Base-by-base conservation (phyloP, 2,888 invertebrate genomes). In the Penaeus monodon region DNA sequence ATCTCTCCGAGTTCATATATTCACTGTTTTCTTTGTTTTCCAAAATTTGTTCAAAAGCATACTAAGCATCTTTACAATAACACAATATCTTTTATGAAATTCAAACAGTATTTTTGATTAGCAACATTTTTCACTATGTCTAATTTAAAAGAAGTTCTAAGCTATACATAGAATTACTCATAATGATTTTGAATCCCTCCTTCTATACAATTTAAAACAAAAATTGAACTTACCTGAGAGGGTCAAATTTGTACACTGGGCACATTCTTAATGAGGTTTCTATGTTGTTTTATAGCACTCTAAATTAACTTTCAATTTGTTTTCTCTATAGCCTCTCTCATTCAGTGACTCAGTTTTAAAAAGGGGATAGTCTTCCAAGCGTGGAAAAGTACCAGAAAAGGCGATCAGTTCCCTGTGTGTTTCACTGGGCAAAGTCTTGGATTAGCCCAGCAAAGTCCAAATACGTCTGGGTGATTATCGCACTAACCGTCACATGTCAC, bases 291-390 rank as follows among this genome's bases (percentile, higher is more conserved):
- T 84, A 64, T 85, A 81, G 70, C 76, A 73, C 17, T 80, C 38
- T 29, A 90, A 33, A 17, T 83, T 73, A 2, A 63, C 49, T n/a
- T 81, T 85, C 57, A 99, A 93, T 78, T 96, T 95, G 27, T 94
- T 94, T 92, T 99, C 99, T 4, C 99, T 94, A 84, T 95, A 92
- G 0, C 99, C 99, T 20, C 98, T 94, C 76, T 95, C 94, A 93
- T 97, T 98, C 24, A 99, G 94, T 0, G 95, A 93, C 70, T 94
- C 93, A 29, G 97, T 94, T 1, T 8, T 38, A 33, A 99, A 93
- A 17, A 94, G 93, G 22, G 96, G 95, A 7, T 98, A 92, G 90
- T 96, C 95, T 66, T 96, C 95, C 84, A 93, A 93, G 4, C 94
- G 94, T 95, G 94, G 91, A 95, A 95, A 96, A 97, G 80, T 95